Conservation (phyloP, 2,888 invertebrate genomes). For the Abrostola triplasia region DNA sequence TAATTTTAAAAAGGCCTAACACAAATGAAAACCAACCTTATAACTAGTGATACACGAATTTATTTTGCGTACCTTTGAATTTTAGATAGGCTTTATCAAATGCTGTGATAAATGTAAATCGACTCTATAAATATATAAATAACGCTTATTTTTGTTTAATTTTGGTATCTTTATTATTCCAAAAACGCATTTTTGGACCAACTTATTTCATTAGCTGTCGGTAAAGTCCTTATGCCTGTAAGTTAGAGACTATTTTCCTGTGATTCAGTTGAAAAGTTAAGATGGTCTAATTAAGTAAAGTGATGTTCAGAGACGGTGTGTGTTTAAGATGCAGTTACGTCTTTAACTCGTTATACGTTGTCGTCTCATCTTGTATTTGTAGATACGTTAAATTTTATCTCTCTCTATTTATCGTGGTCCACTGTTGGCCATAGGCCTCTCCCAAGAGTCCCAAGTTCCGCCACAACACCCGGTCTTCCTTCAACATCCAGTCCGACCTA, state of each 20-base stretch:
- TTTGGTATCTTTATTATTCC: neutral
- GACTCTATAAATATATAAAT: neutral
- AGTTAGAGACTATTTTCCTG: neutral
- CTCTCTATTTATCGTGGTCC: too few species aligned
- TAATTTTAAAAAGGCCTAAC: constrained; percentile 25
- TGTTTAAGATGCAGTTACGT: constrained; percentile 52
- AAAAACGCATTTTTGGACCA: constrained; percentile 24
- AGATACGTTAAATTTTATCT: constrained; percentile 6
- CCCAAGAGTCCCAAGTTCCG: too few species aligned
- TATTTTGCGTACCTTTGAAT: constrained; percentile 11
- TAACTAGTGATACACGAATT: constrained; percentile 1
- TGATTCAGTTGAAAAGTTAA: constrained; percentile 22
- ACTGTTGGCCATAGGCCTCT: too few species aligned
- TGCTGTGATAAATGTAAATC: constrained; percentile 6
- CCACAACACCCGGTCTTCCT: too few species aligned
- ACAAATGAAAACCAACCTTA: constrained; percentile 28
- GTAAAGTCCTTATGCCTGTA: neutral
- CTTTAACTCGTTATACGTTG: constrained; percentile 40
- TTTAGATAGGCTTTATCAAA: constrained; percentile 15
- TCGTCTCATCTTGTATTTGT: constrained; percentile 27
- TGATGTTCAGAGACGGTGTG: constrained; percentile 45
- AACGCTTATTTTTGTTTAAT: constrained; percentile 24
- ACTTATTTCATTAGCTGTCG: neutral
- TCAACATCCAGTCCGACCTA: too few species aligned
- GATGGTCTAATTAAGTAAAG: constrained; percentile 1